Percentiles rank a stretch among this genome's conserved stretches.
phyloP scores from a whole-genome alignment of 2,113 vertebrate species.

The Forbesichthys agassizii region DNA sequence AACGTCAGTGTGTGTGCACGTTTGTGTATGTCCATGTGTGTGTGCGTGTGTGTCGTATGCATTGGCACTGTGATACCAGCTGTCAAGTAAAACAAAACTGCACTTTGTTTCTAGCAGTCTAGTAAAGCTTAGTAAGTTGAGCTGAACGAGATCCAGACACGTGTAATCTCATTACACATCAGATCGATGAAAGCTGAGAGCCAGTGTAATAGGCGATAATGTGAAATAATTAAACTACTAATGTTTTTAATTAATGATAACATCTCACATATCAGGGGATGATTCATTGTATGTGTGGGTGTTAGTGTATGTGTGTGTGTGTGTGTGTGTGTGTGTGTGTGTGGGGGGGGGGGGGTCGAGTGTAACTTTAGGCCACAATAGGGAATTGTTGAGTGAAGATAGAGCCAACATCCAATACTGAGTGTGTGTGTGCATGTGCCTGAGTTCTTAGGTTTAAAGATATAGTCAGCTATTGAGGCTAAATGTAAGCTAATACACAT shows the following conservation, averaged over 20 bases:
- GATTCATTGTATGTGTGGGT: background rate
- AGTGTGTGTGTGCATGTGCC: too few relatives aligned
- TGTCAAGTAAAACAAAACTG: conserved; percentile 47
- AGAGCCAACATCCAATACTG: too few relatives aligned
- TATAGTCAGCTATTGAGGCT: too few relatives aligned
- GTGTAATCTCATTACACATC: conserved; percentile 44
- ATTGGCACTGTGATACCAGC: conserved; percentile 23
- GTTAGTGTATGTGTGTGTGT: conserved; percentile 2
- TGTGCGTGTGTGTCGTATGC: conserved; percentile 18
- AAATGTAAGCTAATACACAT: too few relatives aligned
- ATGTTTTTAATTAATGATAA: background rate
- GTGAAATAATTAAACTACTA: conserved; percentile 19
- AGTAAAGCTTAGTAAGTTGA: conserved; percentile 9
- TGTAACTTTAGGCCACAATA: too few relatives aligned
- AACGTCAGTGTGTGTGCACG: conserved; percentile 10
- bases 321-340: conserved; percentile 11
- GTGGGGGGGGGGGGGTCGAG: background rate
- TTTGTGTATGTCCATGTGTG: conserved; percentile 11
- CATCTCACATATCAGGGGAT: background rate
- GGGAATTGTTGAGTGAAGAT: too few relatives aligned
- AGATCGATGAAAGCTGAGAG: conserved; percentile 29
- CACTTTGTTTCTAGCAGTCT: conserved; percentile 13
- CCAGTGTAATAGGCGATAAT: too few relatives aligned
- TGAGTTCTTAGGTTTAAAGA: too few relatives aligned
- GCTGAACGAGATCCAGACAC: conserved; percentile 34